Base-by-base conservation (phyloP, 2,797 vertebrate genomes). In the Spinus pinus region DNA sequence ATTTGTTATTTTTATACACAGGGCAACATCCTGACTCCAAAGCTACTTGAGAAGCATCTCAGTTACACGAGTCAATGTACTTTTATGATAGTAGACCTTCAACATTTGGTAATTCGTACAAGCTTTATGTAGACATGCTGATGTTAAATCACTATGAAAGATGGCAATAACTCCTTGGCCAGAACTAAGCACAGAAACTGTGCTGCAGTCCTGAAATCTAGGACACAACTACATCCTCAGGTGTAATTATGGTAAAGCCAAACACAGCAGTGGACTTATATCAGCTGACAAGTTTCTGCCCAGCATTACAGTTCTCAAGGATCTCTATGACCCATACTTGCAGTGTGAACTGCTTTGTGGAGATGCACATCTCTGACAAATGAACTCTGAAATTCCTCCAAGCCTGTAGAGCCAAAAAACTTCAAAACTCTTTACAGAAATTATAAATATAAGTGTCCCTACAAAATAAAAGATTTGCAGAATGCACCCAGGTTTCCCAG, bases 151-250 rank as follows among this genome's bases (percentile, higher is more conserved):
- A 17, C 20, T 50, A 6, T 5, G 18, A 74, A 85, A 87, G n/a
- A 54, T 1, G 0, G 46, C 24, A 71, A 0, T 51, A 75, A 64
- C 31, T 80, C 41, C 46, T 41, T 4, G 10, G n/a, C 42, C 37
- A 66, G 78, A 94, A 80, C 4, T n/a, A 71, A 67, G 44, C 27
- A 56, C 18, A 62, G 53, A 71, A 94, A 82, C 19, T 3, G n/a
- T 15, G 41, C 14, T 81, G 31, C 49, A 87, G 28, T 53, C 54
- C 27, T 73, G 53, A 56, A 31, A 69, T 18, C 23, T 28, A 66
- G 50, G 51, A 77, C 49, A 10, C 10, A 85, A 75, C 37, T 61
- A 31, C 11, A 7, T 73, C 71, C 33, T 85, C 31, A n/a, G 33
- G 19, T 66, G 17, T 16, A 64, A 64, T 11, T 61, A 49, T 4